Percentiles rank a stretch among this genome's conserved stretches.
These are phyloP conservation scores for Rostratula benghalensis DNA, from an alignment of 2,113 vertebrate species.

Conservation along the genomic window DNA sequence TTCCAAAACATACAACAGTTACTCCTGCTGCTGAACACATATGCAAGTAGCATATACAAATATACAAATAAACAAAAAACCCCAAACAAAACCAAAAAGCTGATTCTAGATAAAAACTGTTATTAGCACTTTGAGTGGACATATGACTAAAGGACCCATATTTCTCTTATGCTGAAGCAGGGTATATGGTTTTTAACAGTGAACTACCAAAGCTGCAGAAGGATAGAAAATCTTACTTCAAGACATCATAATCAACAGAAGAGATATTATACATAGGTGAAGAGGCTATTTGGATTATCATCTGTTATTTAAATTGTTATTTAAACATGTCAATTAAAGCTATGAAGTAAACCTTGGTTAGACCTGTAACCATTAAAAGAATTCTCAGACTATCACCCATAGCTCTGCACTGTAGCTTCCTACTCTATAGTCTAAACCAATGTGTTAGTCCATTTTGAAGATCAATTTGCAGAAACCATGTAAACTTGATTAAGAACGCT, in stretches of 20 bases:
- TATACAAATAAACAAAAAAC: neutral
- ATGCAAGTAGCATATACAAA: neutral
- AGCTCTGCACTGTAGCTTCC: neutral
- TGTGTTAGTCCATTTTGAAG: neutral
- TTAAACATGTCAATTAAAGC: neutral
- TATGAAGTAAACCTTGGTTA: neutral
- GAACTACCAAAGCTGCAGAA: neutral
- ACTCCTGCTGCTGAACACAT: neutral
- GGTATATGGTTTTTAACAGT: neutral
- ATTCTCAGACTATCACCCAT: neutral
- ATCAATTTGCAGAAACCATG: neutral
- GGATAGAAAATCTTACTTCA: neutral
- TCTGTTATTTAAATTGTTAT: neutral
- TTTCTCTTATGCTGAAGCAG: neutral
- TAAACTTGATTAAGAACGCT: neutral
- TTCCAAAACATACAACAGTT: constrained; percentile 46
- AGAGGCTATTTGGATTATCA: neutral
- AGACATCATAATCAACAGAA: neutral
- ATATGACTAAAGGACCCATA: neutral
- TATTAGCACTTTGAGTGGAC: neutral
- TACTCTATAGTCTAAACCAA: neutral
- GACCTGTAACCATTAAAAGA: neutral
- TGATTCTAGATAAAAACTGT: neutral
- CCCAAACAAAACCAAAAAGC: neutral
- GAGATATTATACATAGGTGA: neutral